Base-by-base conservation (phyloP, 2,113 vertebrate genomes). In the Marmota monax region DNA sequence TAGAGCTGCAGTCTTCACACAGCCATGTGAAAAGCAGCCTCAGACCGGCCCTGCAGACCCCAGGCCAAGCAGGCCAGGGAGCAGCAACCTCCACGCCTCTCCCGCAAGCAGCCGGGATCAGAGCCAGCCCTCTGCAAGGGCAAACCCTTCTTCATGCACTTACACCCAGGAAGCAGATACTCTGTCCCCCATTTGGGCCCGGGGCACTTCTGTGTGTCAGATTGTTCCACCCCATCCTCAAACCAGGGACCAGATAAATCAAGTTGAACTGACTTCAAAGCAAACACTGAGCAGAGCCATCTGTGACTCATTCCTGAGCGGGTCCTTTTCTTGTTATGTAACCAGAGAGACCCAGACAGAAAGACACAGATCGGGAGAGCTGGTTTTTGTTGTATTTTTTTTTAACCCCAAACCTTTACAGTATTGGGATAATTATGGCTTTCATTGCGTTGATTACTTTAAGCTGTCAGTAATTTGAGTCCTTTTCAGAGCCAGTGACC, bases 201-300 rank as follows among this genome's bases (percentile, higher is more conserved):
- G 5, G 48, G 72, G 72, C 93, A 56, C 76, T 56, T 69, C 13
- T 39, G 7, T 87, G 86, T 84, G 2, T n/a, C 65, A 17, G 67
- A 63, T 67, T 72, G 80, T 92, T 88, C 94, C 78, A 61, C 39
- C 25, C 65, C 45, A 39, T 73, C 93, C 74, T 92, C 70, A 79
- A 88, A 84, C 79, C 70, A 42, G 4, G 18, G 91, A 94, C 95
- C 94, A 97, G 91, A 96, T 96, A 96, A 96, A 96, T 67, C 2
- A 23, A 97, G 74, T 84, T 94, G 95, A 92, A 94, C 63, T 1
- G 65, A 96, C 94, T 94, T 97, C 97, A 97, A 97, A 97, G 96
- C 92, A n/a, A 76, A 88, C 82, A 6, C 82, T 88, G 86, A 93
- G 72, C 90, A 93, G 70, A 90, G 67, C 72, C 95, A 96, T 95